Evolutionary conservation across 2,888 invertebrate species (phyloP).

Genomic region (Athalia cordata): DNA sequence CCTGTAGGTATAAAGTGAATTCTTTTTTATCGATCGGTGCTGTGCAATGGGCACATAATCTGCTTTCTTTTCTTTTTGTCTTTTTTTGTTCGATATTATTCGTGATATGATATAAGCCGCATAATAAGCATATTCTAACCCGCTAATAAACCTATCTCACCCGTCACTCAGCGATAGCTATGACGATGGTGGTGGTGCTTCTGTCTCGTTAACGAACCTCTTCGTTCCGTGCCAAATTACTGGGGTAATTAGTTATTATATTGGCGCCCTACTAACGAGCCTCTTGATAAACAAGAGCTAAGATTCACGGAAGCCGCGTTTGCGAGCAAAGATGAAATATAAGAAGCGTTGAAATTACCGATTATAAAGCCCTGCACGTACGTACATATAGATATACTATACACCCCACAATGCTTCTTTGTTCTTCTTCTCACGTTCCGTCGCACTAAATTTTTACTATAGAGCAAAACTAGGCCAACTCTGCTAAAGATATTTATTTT

Average conservation of each 20-base stretch:
- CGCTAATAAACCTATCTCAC: conserved; percentile 37
- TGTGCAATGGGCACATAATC: neutral
- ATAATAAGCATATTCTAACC: conserved; percentile 17
- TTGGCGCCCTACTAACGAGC: conserved; percentile 28
- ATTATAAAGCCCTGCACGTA: conserved; percentile 1
- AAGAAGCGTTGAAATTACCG: conserved; percentile 33
- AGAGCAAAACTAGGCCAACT: no score
- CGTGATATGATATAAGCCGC: neutral
- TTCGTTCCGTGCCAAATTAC: conserved; percentile 35
- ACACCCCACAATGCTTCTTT: neutral
- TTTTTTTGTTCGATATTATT: neutral
- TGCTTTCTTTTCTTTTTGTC: neutral
- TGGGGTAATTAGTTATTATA: conserved; percentile 40
- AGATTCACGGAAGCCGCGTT: conserved; percentile 30
- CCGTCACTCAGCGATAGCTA: neutral
- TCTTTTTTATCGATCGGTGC: neutral
- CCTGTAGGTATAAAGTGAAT: no score
- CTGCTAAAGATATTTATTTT: no score
- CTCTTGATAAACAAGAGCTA: conserved; percentile 40
- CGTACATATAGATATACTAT: neutral
- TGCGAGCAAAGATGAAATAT: conserved; percentile 31
- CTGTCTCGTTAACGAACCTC: conserved; percentile 39
- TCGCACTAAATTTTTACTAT: neutral
- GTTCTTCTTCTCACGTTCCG: neutral
- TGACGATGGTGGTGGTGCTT: no score